Percentiles rank a stretch among this genome's conserved stretches.
Conservation (phyloP, 2,797 vertebrate genomes). For the Acanthopagrus latus region DNA sequence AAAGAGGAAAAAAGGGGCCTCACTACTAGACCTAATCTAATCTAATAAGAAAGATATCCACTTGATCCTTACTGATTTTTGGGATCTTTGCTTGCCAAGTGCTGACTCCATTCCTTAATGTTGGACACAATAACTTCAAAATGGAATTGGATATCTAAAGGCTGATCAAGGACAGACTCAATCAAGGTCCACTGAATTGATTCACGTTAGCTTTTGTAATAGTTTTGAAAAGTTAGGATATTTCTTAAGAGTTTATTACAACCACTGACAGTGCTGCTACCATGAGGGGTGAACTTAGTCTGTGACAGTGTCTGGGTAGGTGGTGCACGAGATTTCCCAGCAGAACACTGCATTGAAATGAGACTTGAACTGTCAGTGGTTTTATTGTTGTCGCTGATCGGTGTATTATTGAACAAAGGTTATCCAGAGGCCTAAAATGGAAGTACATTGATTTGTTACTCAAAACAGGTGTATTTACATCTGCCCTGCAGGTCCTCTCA, state of each 20-base stretch:
- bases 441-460: not conserved
- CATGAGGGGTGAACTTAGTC: too few species aligned
- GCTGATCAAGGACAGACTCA: slow-evolving; percentile 14
- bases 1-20: slow-evolving; percentile 42
- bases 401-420: not conserved
- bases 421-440: not conserved
- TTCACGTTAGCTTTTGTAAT: not conserved
- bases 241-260: not conserved
- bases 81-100: slow-evolving; percentile 35
- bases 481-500: slow-evolving; percentile 1
- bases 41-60: slow-evolving; percentile 62
- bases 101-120: slow-evolving; percentile 37
- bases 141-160: slow-evolving; percentile 28
- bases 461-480: not conserved
- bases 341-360: too few species aligned
- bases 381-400: too few species aligned
- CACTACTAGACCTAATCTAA: slow-evolving; percentile 59
- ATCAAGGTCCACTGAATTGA: not conserved
- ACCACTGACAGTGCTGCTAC: too few species aligned
- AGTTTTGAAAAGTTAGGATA: slow-evolving; percentile 3
- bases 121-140: slow-evolving; percentile 34
- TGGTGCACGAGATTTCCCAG: too few species aligned
- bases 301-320: too few species aligned
- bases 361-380: too few species aligned
- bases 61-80: slow-evolving; percentile 56